Base-by-base conservation (phyloP, 1,140 invertebrate species). In the Bemisia tabaci region DNA sequence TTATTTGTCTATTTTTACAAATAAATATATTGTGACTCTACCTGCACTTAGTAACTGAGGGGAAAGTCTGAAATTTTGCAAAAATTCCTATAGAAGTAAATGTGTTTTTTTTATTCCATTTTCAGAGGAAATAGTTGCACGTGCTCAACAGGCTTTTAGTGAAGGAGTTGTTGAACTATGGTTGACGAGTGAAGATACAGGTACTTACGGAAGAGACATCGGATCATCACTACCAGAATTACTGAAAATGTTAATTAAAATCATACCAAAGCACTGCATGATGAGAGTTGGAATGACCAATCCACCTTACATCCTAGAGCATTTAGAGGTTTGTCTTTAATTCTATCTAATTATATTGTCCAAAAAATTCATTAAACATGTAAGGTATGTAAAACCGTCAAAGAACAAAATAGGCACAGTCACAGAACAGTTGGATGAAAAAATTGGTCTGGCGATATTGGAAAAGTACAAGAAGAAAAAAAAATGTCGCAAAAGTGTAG, bases 81-180 rank as follows among this genome's bases (percentile, higher is more conserved):
- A n/a, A n/a, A n/a, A n/a, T n/a, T n/a, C n/a, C n/a, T 60, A 22
- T 60, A 22, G 23, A 60, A n/a, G 21, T 60, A 22, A 9, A 5
- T 60, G 60, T 22, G 9, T n/a, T 12, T 65, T 17, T 2, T 26
- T 61, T 22, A 22, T 66, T 22, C 69, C 64, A 61, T 23, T 65
- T 71, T 71, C 68, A 79, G 86, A 89, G 65, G 88, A 93, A 77
- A 92, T 94, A 26, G 83, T 93, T 0, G 83, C 84, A 21, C 79
- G 91, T 67, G 90, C 90, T 0, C 75, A 80, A 66, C 91, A 95
- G 78, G 92, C 94, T 0, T 97, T 94, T 73, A 76, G 81, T 66
- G 95, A 99, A 78, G 95, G 95, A 1, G 95, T 97, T 1, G 87
- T 88, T 66, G 97, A 99, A 77, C 85, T 99, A n/a, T 99, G 97